phyloP scores from a whole-genome alignment of 2,797 vertebrate genomes.

The Rhinophrynus dorsalis region DNA sequence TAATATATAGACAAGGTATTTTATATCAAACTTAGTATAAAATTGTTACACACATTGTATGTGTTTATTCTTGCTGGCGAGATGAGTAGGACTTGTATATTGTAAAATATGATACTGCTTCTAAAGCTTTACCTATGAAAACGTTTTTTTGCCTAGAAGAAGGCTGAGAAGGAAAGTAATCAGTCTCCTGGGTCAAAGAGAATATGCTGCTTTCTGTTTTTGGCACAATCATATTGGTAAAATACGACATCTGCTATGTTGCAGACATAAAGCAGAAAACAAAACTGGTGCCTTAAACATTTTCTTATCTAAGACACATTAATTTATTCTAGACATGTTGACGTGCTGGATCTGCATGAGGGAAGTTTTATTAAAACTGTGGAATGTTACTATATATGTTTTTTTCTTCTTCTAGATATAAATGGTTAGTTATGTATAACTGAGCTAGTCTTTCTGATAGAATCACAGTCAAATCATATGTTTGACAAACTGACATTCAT shows the following conservation, averaged over 20 bases:
- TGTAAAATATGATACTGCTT: constrained; percentile 17
- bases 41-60: too few relatives aligned
- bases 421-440: not conserved
- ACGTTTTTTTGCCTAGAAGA: constrained; percentile 9
- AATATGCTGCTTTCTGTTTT: constrained; percentile 47
- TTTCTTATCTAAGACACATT: constrained; percentile 48
- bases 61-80: too few relatives aligned
- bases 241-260: constrained; percentile 44
- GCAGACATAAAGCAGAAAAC: constrained; percentile 47
- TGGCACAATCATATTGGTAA: constrained; percentile 49
- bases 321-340: constrained; percentile 48
- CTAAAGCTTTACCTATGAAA: constrained; percentile 24
- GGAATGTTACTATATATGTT: constrained; percentile 13
- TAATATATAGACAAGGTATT: too few relatives aligned
- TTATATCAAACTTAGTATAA: too few relatives aligned
- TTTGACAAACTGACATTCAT: not conserved
- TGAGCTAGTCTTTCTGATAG: not conserved
- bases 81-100: too few relatives aligned
- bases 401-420: constrained; percentile 16
- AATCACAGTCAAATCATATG: not conserved
- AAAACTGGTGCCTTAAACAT: constrained; percentile 48
- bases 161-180: constrained; percentile 13
- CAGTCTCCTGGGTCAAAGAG: constrained; percentile 42
- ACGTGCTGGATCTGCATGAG: constrained; percentile 37
- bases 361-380: constrained; percentile 41